Conservation (phyloP, 35 echinoderm and acorn worm species). For the Stichopus chloronotus region DNA sequence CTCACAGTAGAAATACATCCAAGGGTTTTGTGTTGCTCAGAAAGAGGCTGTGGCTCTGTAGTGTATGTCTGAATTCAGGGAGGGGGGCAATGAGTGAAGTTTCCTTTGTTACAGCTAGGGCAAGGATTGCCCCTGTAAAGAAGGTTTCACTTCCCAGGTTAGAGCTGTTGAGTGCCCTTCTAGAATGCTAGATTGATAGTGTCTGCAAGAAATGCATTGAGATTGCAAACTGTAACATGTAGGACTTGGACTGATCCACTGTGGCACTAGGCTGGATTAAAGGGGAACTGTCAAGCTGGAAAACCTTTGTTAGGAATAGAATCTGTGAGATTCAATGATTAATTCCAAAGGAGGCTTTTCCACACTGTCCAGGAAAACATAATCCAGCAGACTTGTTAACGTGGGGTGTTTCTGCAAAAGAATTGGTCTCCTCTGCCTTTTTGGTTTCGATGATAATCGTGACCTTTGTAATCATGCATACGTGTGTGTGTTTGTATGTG, state of each 20-base stretch:
- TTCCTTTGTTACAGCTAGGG: slow-evolving; percentile 51
- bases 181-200: slow-evolving; percentile 39
- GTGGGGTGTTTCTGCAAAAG: slow-evolving; percentile 5
- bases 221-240: not conserved
- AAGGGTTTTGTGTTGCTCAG: slow-evolving; percentile 63
- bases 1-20: not conserved
- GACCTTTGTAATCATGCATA: no score
- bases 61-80: slow-evolving; percentile 44
- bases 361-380: slow-evolving; percentile 45
- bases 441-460: no score
- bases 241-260: slow-evolving; percentile 24
- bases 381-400: slow-evolving; percentile 51
- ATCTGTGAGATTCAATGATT: slow-evolving; percentile 42
- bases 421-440: slow-evolving; percentile 9
- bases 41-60: slow-evolving; percentile 52
- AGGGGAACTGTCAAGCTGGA: slow-evolving; percentile 18
- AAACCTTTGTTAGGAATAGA: slow-evolving; percentile 55
- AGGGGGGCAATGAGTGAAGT: not conserved
- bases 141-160: slow-evolving; percentile 32
- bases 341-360: not conserved
- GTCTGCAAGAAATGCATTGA: slow-evolving; percentile 34
- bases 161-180: slow-evolving; percentile 16
- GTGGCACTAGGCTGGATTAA: slow-evolving; percentile 39
- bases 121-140: slow-evolving; percentile 48
- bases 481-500: no score